Evolutionary conservation across 2,797 vertebrate species (phyloP).

Genomic region (Mormyrops boulengeri): DNA sequence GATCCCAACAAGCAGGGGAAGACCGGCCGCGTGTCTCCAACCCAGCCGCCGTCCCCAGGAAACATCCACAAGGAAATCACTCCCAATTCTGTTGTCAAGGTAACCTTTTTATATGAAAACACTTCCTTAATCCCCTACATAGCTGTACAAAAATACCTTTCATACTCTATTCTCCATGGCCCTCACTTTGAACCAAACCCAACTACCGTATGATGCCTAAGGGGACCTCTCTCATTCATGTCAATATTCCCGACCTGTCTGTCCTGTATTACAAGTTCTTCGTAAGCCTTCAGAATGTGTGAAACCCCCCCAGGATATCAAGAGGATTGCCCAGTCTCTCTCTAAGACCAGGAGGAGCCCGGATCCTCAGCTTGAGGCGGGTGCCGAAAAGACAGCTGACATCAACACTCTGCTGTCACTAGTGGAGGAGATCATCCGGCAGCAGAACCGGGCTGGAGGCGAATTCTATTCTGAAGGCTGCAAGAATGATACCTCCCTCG

Average conservation of each 20-base stretch:
- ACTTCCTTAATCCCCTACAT: neutral
- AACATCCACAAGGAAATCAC: slow-evolving; percentile 65
- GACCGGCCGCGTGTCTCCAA: slow-evolving; percentile 55
- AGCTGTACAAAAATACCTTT: neutral
- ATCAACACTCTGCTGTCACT: slow-evolving; percentile 80
- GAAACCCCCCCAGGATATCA: slow-evolving; percentile 67
- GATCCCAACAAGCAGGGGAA: slow-evolving; percentile 57
- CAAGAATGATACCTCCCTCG: slow-evolving; percentile 56
- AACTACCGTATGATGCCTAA: neutral
- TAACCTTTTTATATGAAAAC: slow-evolving; percentile 21
- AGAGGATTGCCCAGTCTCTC: slow-evolving; percentile 76
- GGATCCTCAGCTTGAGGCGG: slow-evolving; percentile 47
- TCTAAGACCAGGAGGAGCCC: slow-evolving; percentile 74
- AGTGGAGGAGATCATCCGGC: slow-evolving; percentile 77
- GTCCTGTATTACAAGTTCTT: neutral
- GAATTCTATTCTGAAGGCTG: slow-evolving; percentile 61
- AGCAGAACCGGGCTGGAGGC: slow-evolving; percentile 61
- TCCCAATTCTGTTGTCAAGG: slow-evolving; percentile 80
- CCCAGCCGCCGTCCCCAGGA: slow-evolving; percentile 46
- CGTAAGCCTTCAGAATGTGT: neutral
- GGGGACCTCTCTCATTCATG: neutral
- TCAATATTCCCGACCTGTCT: neutral
- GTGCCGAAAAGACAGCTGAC: slow-evolving; percentile 62
- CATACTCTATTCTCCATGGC: neutral
- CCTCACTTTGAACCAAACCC: neutral